Evolutionary conservation across 1,140 invertebrate species (phyloP), one percentile per base, ranked within the genome.

Genomic region (Drosophila equinoxialis): DNA sequence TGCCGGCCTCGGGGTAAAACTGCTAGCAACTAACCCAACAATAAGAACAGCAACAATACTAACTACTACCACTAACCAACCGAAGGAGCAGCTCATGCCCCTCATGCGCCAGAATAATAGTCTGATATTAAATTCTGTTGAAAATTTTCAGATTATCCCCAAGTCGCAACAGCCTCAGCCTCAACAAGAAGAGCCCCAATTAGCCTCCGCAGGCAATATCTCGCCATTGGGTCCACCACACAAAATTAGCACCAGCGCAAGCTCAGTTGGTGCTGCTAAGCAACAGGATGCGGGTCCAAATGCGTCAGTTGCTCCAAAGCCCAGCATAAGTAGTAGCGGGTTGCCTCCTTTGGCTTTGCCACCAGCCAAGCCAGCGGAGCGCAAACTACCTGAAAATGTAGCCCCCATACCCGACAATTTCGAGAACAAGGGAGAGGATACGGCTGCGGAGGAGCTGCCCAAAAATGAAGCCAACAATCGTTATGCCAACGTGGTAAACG

Each of bases 61-160:
- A 37, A 75, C 65, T 63, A 76, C 76, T 35, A 42, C 26, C 10
- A 63, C 77, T 71, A 71, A 58, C 65, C 67, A 71, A 62, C 57
- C 37, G 55, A 61, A 45, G 48, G 37, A 59, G 55, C 60, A 60
- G 39, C 33, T 45, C n/a, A 71, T 54, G 23, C 76, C 65, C 45
- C 61, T 66, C 20, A 68, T 61, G 35, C 75, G 68, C 60, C 84
- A 85, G 67, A 90, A 91, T 79, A 72, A 84, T 42, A 91, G 90
- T 62, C 68, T 82, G 65, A 92, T 92, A 81, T 41, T 92, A 81
- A 91, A 91, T 75, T 92, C 91, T 78, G 91, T 92, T 87, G 91
- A 92, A 92, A 92, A 92, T 83, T 92, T 92, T 92, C 91, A 92
- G 91, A 92, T 92, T 64, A 78, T 81, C n/a, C 90, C 81, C 39